Base-by-base conservation (phyloP, 2,797 vertebrate species). In the Psittacula echo region DNA sequence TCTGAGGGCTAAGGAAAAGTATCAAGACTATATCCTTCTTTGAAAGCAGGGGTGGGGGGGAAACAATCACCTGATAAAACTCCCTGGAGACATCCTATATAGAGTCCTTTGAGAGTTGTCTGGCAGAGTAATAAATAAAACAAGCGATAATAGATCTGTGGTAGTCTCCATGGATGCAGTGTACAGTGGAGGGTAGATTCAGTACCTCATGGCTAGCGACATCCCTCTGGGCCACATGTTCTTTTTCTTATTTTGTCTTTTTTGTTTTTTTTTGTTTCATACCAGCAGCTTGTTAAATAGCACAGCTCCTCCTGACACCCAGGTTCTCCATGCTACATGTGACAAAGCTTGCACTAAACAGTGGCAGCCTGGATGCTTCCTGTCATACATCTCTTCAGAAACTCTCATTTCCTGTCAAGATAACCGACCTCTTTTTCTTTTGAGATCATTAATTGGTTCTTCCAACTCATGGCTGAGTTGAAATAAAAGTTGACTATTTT, bases 51-150 rank as follows among this genome's bases (percentile, higher is more conserved):
- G 4, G 13, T 51, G 20, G 8, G 8, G 11, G 8, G 44, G 65
- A 67, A 7, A 0, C 2, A 48, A 32, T 10, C 71, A 76, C 67
- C 80, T 90, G 88, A 70, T 92, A 76, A 88, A 90, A 90, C 29
- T 95, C 92, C 84, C 84, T 79, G 74, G 93, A 89, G 77, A 67
- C 48, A 73, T 45, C 42, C 50, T 86, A 47, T 78, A 37, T 11
- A 26, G 86, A 70, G 74, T 79, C 71, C 84, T 92, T 85, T 77
- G 88, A 82, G 94, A 92, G 60, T 67, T 90, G 44, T 85, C 18
- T 50, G 20, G 74, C 60, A 77, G 74, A 53, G 71, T 85, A 93
- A 93, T 95, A 92, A 95, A 90, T 96, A 93, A 95, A 95, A 89
- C 83, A 96, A 83, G 93, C 39, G 56, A 77, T 89, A 87, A 94